Conservation (phyloP, 2,797 vertebrate genomes). For the Phoxinus dragarum region DNA sequence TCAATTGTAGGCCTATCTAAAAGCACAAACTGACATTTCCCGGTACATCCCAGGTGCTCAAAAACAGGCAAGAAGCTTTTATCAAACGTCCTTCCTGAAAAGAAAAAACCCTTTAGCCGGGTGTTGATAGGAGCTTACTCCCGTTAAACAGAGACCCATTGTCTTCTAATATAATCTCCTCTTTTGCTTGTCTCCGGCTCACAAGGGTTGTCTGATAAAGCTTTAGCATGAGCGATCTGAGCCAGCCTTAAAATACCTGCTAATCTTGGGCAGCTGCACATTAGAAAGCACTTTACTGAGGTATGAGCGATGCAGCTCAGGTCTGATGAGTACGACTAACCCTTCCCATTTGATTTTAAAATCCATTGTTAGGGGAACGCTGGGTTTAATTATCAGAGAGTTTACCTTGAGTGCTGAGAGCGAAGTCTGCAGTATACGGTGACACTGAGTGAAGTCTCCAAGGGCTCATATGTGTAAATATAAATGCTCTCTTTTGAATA, state of each 20-base stretch:
- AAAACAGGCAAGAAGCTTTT: slow-evolving; percentile 25
- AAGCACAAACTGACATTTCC: background rate
- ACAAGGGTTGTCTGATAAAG: slow-evolving; percentile 67
- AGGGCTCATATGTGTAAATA: background rate
- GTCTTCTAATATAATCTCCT: slow-evolving; percentile 76
- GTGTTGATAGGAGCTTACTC: slow-evolving; percentile 71
- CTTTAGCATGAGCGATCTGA: slow-evolving; percentile 57
- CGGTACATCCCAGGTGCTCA: slow-evolving; percentile 14
- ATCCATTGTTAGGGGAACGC: slow-evolving; percentile 50
- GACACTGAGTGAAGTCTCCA: slow-evolving; percentile 12
- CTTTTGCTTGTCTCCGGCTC: slow-evolving; percentile 67
- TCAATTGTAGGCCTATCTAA: background rate
- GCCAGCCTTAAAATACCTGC: slow-evolving; percentile 58
- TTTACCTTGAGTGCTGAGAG: slow-evolving; percentile 21
- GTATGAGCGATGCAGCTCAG: slow-evolving; percentile 7
- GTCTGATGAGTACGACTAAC: background rate
- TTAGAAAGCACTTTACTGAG: slow-evolving; percentile 53
- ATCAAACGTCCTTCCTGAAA: slow-evolving; percentile 33
- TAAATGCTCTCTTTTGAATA: slow-evolving; percentile 66
- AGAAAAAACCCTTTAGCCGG: background rate
- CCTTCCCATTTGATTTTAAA: slow-evolving; percentile 41
- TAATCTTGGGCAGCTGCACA: slow-evolving; percentile 59
- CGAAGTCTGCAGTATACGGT: slow-evolving; percentile 1
- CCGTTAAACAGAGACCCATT: slow-evolving; percentile 73
- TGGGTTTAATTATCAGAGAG: slow-evolving; percentile 47